Base-by-base conservation (phyloP, 1,140 invertebrate species). In the Pachyrhynchus sulphureomaculatus region DNA sequence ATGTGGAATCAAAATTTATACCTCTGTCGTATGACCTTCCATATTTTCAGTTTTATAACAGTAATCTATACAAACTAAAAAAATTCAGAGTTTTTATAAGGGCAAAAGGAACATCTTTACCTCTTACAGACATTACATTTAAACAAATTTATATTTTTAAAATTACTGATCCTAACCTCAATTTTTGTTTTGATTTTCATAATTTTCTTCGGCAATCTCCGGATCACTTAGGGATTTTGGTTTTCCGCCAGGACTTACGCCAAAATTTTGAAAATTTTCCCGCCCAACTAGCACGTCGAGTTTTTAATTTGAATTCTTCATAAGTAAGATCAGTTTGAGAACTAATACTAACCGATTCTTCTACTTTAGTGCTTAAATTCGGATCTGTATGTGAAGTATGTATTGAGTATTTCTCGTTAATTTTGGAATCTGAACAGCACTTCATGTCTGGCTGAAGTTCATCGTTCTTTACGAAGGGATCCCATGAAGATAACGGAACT, bases 401-500 rank as follows among this genome's bases (percentile, higher is more conserved):
- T 29, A 58, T 3, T 10, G 17, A 33, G 18, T 9, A n/a, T 15
- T 45, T 34, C 32, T 65, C 53, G 8, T 29, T 18, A 2, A 64
- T 33, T 23, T 61, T 64, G 2, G 55, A 55, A 18, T 66, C 61
- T 6, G 58, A 58, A 12, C 52, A 55, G 13, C 57, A 65, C 44
- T 59, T 34, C 15, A 34, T 24, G 8, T 54, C 41, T 1, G 37
- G 29, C 4, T 21, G 37, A 20, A 48, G 20, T 13, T 60, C 60
- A 20, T 70, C 64, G 10, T 26, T 23, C 39, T 66, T 69, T 20
- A 61, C 34, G 33, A 58, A 61, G 8, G 71, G 70, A 48, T 75
- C 72, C 72, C 74, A 75, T 0, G 72, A 75, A 6, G 70, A 73
- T 10, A 75, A 39, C 0, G 74, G 71, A 9, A 75, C 70, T 24